phyloP scores from a whole-genome alignment of 92 coral and sea anemone species.

The Plumapathes pennacea region DNA sequence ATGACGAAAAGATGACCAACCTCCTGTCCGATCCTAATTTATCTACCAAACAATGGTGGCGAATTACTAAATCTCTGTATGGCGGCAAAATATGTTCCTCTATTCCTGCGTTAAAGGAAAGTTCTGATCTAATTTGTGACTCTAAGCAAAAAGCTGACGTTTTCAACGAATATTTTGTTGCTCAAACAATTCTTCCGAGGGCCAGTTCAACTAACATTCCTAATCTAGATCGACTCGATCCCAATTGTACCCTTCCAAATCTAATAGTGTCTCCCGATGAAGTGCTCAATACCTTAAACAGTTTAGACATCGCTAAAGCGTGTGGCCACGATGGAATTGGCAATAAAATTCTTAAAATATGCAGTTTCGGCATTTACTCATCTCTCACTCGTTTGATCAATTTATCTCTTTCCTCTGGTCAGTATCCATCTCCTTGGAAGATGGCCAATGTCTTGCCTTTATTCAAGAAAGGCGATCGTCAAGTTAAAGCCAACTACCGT shows the following conservation, averaged over 20 bases:
- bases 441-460: slow-evolving; percentile 21
- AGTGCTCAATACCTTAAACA: not conserved
- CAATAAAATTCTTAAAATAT: slow-evolving; percentile 1
- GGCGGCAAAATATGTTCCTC: slow-evolving; percentile 8
- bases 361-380: slow-evolving; percentile 4
- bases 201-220: slow-evolving; percentile 19
- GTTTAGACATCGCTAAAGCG: slow-evolving; percentile 3
- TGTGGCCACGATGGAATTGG: slow-evolving; percentile 10
- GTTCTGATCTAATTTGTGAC: slow-evolving; percentile 1
- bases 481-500: slow-evolving; percentile 13
- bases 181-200: slow-evolving; percentile 1
- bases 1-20: no score
- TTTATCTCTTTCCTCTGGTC: slow-evolving; percentile 12
- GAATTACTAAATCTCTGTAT: slow-evolving; percentile 4
- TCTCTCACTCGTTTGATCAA: no score
- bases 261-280: not conserved
- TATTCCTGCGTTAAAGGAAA: slow-evolving; percentile 8
- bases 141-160: slow-evolving; percentile 6
- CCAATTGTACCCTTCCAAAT: not conserved
- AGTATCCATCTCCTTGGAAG: slow-evolving; percentile 12
- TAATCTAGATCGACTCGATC: not conserved
- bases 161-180: slow-evolving; percentile 22
- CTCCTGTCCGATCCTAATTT: slow-evolving; percentile 3
- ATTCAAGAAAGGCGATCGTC: slow-evolving; percentile 15
- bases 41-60: slow-evolving; percentile 28